Evolutionary conservation across 1,140 invertebrate genomes (phyloP).

Genomic region (Zaprionus ghesquierei): DNA sequence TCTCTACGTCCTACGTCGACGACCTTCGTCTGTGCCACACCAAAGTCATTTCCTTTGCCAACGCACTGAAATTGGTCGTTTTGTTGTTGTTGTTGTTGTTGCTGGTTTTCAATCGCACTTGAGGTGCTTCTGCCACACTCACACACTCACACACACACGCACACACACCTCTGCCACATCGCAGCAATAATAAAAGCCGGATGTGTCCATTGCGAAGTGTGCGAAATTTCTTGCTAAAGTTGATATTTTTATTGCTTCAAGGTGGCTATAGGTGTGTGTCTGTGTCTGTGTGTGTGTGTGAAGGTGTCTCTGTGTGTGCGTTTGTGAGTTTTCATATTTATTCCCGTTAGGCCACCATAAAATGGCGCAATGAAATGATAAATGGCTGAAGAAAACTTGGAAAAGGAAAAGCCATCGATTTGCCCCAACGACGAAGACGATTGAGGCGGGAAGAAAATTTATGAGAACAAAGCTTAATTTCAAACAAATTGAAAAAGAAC

Average conservation of each 20-base stretch:
- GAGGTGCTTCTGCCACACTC: conserved; percentile 54
- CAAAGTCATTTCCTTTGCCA: conserved; percentile 71
- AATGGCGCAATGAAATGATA: conserved; percentile 11
- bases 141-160: not conserved
- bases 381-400: not conserved
- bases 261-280: not conserved
- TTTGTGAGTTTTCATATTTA: conserved; percentile 45
- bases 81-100: conserved; percentile 22
- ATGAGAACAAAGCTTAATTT: not conserved
- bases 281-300: conserved; percentile 4
- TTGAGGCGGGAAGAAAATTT: not conserved
- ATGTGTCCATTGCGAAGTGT: conserved; percentile 65
- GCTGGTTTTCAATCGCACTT: conserved; percentile 70
- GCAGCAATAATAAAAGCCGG: conserved; percentile 60
- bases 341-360: conserved; percentile 28
- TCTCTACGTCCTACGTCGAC: conserved; percentile 23
- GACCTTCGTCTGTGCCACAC: conserved; percentile 20
- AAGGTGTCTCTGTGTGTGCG: conserved; percentile 4
- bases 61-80: conserved; percentile 45
- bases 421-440: not conserved
- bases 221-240: conserved; percentile 35
- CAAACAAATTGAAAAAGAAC: not conserved
- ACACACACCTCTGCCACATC: conserved; percentile 31
- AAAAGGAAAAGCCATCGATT: conserved; percentile 6
- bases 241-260: conserved; percentile 52